Evolutionary conservation across 64 coral and sea anemone species (phyloP).

Genomic region (Platygyra sinensis): DNA sequence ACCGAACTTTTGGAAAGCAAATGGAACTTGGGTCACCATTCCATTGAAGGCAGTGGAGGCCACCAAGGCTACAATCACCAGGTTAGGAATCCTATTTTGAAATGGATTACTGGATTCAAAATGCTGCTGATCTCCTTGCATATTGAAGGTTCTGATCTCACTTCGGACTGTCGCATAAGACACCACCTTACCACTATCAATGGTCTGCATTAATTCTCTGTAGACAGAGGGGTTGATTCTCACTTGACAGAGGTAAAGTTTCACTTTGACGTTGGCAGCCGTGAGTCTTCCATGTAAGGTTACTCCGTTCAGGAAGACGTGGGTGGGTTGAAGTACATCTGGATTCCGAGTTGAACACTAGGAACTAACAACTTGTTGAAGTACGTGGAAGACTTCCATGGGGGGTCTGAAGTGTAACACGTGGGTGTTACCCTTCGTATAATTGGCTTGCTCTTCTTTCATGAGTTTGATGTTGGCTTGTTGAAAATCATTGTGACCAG

Average conservation of each 20-base stretch:
- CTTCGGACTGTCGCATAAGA: constrained; percentile 11
- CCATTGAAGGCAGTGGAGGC: constrained; percentile 20
- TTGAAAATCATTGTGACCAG: no score
- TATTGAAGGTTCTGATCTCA: constrained; percentile 19
- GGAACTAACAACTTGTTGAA: no score
- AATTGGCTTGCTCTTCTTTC: no score
- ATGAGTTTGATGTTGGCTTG: no score
- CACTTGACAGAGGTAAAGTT: no score
- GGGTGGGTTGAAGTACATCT: no score
- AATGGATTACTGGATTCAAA: constrained; percentile 32
- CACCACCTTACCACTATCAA: neutral
- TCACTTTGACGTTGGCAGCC: neutral
- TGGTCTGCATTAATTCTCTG: neutral
- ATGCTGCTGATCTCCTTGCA: neutral
- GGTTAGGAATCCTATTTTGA: constrained; percentile 18
- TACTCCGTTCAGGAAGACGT: no score
- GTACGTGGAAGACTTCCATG: no score
- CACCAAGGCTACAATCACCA: constrained; percentile 10
- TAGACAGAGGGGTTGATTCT: neutral
- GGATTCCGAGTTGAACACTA: no score
- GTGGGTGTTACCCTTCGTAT: no score
- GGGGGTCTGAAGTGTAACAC: no score
- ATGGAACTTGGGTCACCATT: constrained; percentile 5
- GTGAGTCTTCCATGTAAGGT: no score
- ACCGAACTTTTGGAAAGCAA: neutral